phyloP scores from a whole-genome alignment of 2,113 vertebrate species.

The Austrofundulus limnaeus region DNA sequence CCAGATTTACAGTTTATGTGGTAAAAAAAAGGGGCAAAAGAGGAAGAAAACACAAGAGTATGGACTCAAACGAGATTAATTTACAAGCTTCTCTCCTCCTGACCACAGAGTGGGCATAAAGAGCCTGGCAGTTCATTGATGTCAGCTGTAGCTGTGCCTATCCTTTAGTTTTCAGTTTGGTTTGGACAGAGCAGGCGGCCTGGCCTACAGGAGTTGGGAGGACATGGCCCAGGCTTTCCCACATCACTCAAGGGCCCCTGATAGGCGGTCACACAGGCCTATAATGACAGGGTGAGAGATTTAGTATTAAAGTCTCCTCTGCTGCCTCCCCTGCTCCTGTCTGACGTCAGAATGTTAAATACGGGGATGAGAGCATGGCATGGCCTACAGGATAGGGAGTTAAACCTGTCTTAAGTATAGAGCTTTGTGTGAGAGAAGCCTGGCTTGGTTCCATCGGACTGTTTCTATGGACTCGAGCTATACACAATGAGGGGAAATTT shows the following conservation, averaged over 20 bases:
- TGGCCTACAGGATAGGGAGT: constrained; percentile 60
- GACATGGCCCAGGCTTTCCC: constrained; percentile 75
- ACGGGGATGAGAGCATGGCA: constrained; percentile 74
- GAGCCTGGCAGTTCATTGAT: constrained; percentile 71
- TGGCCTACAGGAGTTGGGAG: constrained; percentile 71
- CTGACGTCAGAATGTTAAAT: constrained; percentile 81
- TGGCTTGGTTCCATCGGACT: constrained; percentile 36
- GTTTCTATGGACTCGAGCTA: constrained; percentile 56
- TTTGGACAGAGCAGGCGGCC: constrained; percentile 75
- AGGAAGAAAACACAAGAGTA: constrained; percentile 62
- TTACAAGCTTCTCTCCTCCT: constrained; percentile 71
- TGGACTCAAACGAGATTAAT: constrained; percentile 70
- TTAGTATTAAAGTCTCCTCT: constrained; percentile 79
- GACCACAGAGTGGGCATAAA: constrained; percentile 78
- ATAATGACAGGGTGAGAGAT: constrained; percentile 83
- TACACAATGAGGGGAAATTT: constrained; percentile 39
- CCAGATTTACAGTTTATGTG: constrained; percentile 60
- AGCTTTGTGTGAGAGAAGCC: constrained; percentile 56
- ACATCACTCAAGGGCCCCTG: constrained; percentile 81
- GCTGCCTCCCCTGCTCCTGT: constrained; percentile 69
- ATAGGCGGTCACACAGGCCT: constrained; percentile 77
- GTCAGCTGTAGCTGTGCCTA: constrained; percentile 71
- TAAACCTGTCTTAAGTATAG: constrained; percentile 70
- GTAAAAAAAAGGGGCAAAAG: constrained; percentile 56
- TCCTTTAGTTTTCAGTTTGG: constrained; percentile 78